Evolutionary conservation across 30 jellyfish, hydroid and myxozoan species (phyloP).

Genomic region (Aurelia sp.): DNA sequence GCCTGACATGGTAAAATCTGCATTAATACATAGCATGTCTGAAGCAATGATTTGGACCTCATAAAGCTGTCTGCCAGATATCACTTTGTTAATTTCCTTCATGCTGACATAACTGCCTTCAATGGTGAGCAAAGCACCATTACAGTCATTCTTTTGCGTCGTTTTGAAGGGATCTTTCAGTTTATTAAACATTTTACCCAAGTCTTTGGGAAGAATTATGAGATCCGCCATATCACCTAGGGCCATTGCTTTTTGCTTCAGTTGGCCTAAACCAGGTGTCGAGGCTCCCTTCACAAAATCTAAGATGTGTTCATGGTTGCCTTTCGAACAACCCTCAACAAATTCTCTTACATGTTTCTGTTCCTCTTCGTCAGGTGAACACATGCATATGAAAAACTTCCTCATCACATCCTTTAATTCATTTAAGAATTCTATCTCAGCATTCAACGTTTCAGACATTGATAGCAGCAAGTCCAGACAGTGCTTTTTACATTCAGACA

Average conservation of each 20-base stretch:
- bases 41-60: conserved; percentile 5
- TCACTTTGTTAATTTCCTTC: not conserved
- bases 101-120: conserved; percentile 8
- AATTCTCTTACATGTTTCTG: not conserved
- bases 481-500: not conserved
- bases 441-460: not conserved
- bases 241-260: not conserved
- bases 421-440: not conserved
- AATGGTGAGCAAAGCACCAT: not conserved
- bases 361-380: not conserved
- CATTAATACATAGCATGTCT: not conserved
- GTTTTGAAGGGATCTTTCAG: not conserved
- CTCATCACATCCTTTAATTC: not conserved
- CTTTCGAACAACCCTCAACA: not conserved
- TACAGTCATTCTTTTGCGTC: not conserved
- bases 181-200: not conserved
- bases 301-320: not conserved
- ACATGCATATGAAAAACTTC: not conserved
- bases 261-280: not conserved
- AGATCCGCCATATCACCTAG: not conserved
- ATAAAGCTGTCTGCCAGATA: not conserved
- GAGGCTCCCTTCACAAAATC: not conserved
- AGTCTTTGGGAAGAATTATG: not conserved
- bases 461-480: not conserved
- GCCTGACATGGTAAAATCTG: not conserved